Conservation (phyloP, 2,113 vertebrate genomes). For the Neodontobutis hainanensis region DNA sequence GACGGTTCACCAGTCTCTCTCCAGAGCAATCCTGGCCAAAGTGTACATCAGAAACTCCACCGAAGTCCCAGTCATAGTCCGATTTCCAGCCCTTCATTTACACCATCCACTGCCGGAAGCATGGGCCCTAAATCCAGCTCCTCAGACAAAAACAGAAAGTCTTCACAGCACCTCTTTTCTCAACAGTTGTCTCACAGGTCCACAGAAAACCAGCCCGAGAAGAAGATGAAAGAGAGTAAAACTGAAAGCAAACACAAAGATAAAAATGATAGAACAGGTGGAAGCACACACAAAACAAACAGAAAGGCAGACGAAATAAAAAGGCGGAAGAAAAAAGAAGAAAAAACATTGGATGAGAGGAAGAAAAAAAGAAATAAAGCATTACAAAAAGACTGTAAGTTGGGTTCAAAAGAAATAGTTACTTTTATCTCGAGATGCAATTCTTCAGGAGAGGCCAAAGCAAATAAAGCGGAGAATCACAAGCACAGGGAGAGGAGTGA, state of each 20-base stretch:
- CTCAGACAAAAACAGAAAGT: conserved; percentile 68
- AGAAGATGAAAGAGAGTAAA: conserved; percentile 46
- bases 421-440: conserved; percentile 16
- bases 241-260: conserved; percentile 51
- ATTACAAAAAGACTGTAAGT: conserved; percentile 47
- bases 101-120: conserved; percentile 28
- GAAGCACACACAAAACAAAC: conserved; percentile 21
- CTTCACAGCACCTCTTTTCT: conserved; percentile 48
- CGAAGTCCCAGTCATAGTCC: conserved; percentile 37
- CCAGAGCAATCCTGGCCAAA: conserved; percentile 34
- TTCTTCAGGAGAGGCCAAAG: conserved; percentile 24
- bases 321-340: conserved; percentile 67
- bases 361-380: conserved; percentile 65
- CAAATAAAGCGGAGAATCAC: conserved; percentile 42
- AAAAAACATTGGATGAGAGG: conserved; percentile 44
- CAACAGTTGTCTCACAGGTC: conserved; percentile 50
- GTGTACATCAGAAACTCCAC: conserved; percentile 49
- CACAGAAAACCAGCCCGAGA: conserved; percentile 41
- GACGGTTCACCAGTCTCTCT: conserved; percentile 37
- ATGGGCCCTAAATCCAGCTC: conserved; percentile 46
- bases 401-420: conserved; percentile 25
- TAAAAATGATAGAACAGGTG: conserved; percentile 59
- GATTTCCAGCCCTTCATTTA: conserved; percentile 24
- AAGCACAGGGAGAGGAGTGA: conserved; percentile 54
- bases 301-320: conserved; percentile 58